Evolutionary conservation across 2,797 vertebrate species (phyloP).

Genomic region (Sibirionetta formosa): DNA sequence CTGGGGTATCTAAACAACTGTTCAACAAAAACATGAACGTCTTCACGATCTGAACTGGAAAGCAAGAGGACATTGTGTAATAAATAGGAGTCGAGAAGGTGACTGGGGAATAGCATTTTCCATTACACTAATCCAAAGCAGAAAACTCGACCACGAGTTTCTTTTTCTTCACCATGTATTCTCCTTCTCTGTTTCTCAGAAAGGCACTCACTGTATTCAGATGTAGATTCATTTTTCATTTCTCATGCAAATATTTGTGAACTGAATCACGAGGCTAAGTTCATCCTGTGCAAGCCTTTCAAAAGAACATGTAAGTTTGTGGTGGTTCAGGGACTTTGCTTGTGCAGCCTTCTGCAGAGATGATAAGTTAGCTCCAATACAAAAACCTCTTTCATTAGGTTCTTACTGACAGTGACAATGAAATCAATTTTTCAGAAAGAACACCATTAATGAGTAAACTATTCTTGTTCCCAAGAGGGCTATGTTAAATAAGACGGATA

Average conservation of each 20-base stretch:
- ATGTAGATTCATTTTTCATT: slow-evolving; percentile 42
- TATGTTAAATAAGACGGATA: background rate
- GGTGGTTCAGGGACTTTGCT: slow-evolving; percentile 10
- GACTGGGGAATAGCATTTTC: slow-evolving; percentile 59
- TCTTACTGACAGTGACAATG: slow-evolving; percentile 3
- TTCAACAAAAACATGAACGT: slow-evolving; percentile 52
- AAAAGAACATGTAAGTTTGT: background rate
- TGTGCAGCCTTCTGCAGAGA: slow-evolving; percentile 26
- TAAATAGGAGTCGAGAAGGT: slow-evolving; percentile 22
- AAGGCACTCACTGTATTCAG: background rate
- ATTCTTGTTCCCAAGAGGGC: background rate
- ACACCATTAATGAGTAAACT: background rate
- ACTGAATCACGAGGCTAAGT: background rate
- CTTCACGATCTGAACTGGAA: slow-evolving; percentile 52
- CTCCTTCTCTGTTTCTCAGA: background rate
- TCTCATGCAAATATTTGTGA: slow-evolving; percentile 35
- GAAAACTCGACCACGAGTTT: background rate
- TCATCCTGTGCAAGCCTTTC: background rate
- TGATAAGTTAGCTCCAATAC: slow-evolving; percentile 18
- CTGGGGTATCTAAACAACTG: background rate
- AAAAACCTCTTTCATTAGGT: slow-evolving; percentile 40
- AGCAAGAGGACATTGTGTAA: slow-evolving; percentile 58
- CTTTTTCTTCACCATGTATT: background rate
- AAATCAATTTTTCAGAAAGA: slow-evolving; percentile 20
- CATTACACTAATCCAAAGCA: slow-evolving; percentile 39